Evolutionary conservation across 2,888 invertebrate genomes (phyloP), one percentile per base, ranked within the genome.

Genomic region (Mylabris sibirica): DNA sequence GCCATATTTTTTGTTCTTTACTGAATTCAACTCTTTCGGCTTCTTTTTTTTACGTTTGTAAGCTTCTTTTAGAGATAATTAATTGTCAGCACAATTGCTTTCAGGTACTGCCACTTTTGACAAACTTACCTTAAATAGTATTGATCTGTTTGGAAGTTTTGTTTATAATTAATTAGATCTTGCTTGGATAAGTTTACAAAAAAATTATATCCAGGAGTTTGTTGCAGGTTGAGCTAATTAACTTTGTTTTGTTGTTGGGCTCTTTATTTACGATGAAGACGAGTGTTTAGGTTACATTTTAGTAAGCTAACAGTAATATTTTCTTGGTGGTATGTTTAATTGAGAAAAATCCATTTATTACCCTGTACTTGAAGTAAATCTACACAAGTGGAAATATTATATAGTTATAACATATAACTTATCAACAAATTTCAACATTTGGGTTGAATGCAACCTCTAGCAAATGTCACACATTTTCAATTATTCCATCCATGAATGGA

Each of bases 21-120:
- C 3, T 57, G 24, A 2, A 26, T n/a, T 26, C 6, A 57, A 26
- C 26, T 57, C 12, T 26, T 57, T 57, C 4, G 8, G 22, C 4
- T 24, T 53, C 20, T 53, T 53, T n/a, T 44, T n/a, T 49, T 49
- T 20, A 41, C 26, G 12, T 44, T 64, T 64, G 64, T 57, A 64
- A 61, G 49, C 69, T 69, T 64, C 69, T 69, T 69, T 62, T 64
- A 64, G 64, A 64, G 59, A 38, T 64, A 63, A 69, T 69, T 69
- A 69, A 69, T 69, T 69, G 66, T 64, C 64, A 26, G 57, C 57
- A 57, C 22, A 30, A 38, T 22, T 38, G 24, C 62, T 67, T 67
- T 38, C 35, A 57, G 26, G 24, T 57, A 57, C 26, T 57, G 17
- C 35, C 59, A 64, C 64, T 59, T 65, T 41, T 61, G 30, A 35